Evolutionary conservation across 2,113 vertebrate species (phyloP).

Genomic region (Hypocryptadius cinnamomeus): DNA sequence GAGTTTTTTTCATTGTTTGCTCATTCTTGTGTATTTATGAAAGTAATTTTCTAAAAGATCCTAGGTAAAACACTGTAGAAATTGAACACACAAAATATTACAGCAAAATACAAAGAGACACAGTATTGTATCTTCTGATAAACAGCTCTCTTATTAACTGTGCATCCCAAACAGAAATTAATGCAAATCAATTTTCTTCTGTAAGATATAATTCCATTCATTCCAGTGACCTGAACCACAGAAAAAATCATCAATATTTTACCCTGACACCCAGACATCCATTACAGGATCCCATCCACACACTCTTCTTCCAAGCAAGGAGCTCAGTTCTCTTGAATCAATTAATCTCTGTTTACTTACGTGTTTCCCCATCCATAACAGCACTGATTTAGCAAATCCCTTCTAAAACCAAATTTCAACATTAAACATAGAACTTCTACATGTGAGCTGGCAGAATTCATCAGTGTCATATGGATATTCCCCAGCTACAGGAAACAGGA

Average conservation of each 20-base stretch:
- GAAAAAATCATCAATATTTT: neutral
- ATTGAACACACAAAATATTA: neutral
- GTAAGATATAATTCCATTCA: neutral
- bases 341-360: neutral
- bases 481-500: neutral
- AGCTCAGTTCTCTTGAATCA: neutral
- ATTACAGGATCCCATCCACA: neutral
- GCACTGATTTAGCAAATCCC: neutral
- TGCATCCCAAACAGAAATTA: neutral
- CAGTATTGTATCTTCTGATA: neutral
- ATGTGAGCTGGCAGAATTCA: neutral
- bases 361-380: neutral
- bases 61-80: neutral
- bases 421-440: neutral
- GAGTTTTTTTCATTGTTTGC: neutral
- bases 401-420: slow-evolving; percentile 1
- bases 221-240: neutral
- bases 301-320: neutral
- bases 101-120: neutral
- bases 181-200: neutral
- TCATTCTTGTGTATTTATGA: neutral
- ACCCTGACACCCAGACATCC: neutral
- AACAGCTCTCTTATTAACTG: neutral
- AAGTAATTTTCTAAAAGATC: neutral
- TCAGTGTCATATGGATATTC: neutral